These are phyloP conservation scores for Lamprologus tigripictilis DNA, from an alignment of 2,113 vertebrate genomes.

Conservation along the genomic window DNA sequence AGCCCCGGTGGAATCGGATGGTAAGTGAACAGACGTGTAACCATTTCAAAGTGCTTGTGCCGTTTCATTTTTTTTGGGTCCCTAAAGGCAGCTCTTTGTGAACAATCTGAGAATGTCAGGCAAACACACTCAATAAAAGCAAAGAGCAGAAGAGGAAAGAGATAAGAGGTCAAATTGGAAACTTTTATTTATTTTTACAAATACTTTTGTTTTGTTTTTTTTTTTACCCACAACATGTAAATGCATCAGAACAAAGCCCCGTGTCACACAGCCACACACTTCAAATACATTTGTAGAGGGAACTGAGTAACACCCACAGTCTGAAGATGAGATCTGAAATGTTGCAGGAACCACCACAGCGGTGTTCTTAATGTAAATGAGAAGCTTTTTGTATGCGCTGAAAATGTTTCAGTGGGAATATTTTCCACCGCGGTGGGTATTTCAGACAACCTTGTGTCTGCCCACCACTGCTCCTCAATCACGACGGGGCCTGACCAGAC, in stretches of 20 bases:
- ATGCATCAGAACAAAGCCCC: neutral
- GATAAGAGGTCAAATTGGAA: constrained; percentile 22
- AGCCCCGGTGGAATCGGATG: constrained; percentile 12
- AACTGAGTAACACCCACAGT: neutral
- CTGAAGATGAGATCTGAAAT: neutral
- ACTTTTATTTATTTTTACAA: constrained; percentile 19
- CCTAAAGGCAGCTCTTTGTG: neutral
- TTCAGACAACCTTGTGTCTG: neutral
- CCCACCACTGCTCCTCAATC: constrained; percentile 14
- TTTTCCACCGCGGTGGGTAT: neutral
- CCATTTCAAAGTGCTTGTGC: constrained; percentile 21
- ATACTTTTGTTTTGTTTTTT: neutral
- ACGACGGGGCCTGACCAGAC: constrained; percentile 1
- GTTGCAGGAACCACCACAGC: neutral
- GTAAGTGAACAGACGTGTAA: constrained; percentile 29
- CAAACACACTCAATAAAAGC: neutral
- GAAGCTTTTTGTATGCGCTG: neutral
- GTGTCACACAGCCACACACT: neutral
- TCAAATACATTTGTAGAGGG: neutral
- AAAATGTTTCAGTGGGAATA: neutral
- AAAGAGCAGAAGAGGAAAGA: neutral
- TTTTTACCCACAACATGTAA: neutral
- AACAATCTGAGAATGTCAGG: neutral
- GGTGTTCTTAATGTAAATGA: neutral
- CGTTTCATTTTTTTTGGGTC: constrained; percentile 6